Evolutionary conservation across 2,888 invertebrate genomes (phyloP).

Genomic region (Cantharis nigra): DNA sequence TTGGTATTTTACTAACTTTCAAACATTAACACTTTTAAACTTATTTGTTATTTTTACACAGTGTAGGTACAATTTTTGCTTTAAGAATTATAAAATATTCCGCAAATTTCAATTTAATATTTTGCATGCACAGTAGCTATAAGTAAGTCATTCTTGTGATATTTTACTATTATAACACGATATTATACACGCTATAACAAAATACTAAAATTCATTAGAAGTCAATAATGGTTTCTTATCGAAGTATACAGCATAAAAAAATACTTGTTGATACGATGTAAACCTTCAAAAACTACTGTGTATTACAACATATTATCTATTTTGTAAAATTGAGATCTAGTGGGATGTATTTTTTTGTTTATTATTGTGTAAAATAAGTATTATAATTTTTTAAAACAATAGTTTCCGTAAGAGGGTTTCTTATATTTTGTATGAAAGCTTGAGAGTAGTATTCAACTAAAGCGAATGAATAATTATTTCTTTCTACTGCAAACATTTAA

Average conservation of each 20-base stretch:
- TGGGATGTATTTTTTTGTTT: too few species aligned
- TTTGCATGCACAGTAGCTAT: neutral
- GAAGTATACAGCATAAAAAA: neutral
- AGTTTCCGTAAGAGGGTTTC: too few species aligned
- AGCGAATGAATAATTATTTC: neutral
- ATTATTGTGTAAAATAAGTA: too few species aligned
- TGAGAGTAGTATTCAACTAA: neutral
- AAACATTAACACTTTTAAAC: neutral
- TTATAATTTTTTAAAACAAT: too few species aligned
- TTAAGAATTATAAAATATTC: neutral
- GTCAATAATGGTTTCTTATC: neutral
- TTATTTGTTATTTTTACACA: neutral
- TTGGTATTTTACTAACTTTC: slow-evolving; percentile 9
- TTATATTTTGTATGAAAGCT: too few species aligned
- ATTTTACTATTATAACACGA: neutral
- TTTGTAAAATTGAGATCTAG: neutral
- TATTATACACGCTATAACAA: neutral
- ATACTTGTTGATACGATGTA: neutral
- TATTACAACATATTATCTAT: neutral
- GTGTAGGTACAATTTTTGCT: neutral
- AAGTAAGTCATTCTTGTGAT: neutral
- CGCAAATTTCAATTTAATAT: neutral
- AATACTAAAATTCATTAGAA: neutral
- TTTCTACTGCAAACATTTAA: neutral
- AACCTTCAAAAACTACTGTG: neutral